Percentiles rank a stretch among this genome's conserved stretches.
Evolutionary conservation across 2,888 invertebrate species (phyloP).

Genomic region (Asteroscopus sphinx): DNA sequence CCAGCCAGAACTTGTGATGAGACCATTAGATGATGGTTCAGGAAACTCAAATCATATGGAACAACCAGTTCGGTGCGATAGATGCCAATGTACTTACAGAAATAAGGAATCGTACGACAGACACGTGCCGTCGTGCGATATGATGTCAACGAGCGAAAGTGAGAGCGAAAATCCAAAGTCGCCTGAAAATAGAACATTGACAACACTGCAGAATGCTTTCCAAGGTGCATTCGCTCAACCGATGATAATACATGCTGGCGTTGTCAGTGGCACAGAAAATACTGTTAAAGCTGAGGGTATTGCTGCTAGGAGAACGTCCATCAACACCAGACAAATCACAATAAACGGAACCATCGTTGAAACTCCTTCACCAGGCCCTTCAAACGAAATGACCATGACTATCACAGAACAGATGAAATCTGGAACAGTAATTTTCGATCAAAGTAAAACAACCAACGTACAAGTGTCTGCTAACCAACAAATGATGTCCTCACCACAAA

Average conservation of each 20-base stretch:
- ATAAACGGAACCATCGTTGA: conserved; percentile 89
- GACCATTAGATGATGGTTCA: conserved; percentile 81
- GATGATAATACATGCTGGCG: conserved; percentile 85
- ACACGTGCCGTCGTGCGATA: conserved; percentile 94
- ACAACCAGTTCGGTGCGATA: conserved; percentile 95
- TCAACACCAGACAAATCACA: conserved; percentile 87
- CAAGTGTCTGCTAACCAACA: conserved; percentile 86
- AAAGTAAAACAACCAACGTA: conserved; percentile 83
- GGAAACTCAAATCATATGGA: conserved; percentile 87
- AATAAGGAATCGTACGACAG: conserved; percentile 95
- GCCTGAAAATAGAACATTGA: conserved; percentile 87
- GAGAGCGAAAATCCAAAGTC: conserved; percentile 93
- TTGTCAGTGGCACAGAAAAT: conserved; percentile 83
- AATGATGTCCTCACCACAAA: conserved; percentile 85
- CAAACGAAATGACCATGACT: conserved; percentile 87
- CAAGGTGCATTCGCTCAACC: conserved; percentile 87
- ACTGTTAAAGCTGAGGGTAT: conserved; percentile 87
- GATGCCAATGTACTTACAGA: conserved; percentile 96
- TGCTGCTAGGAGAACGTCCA: conserved; percentile 85
- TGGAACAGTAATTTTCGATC: conserved; percentile 85
- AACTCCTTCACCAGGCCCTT: conserved; percentile 87
- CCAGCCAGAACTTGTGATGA: conserved; percentile 84
- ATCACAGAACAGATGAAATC: conserved; percentile 87
- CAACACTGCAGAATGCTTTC: conserved; percentile 87
- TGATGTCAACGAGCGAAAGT: conserved; percentile 94